These are phyloP conservation scores for Aythya baeri DNA, from an alignment of 2,113 vertebrate species.

Conservation along the genomic window DNA sequence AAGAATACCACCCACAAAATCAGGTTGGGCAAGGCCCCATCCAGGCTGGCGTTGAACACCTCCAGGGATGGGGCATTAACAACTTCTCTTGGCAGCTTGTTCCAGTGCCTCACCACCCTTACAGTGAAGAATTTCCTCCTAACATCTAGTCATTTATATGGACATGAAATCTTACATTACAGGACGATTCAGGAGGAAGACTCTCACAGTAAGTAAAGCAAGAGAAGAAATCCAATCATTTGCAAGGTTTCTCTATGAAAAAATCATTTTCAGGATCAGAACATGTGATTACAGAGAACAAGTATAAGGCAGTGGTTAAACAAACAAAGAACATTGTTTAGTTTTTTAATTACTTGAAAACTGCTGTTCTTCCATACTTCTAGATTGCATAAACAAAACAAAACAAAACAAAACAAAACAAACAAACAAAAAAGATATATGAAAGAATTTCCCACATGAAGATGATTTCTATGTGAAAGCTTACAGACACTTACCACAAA, in stretches of 20 bases:
- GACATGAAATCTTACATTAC: not conserved
- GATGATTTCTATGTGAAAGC: not conserved
- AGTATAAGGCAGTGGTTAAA: not conserved
- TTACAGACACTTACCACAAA: not conserved
- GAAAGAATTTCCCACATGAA: not conserved
- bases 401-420: no score
- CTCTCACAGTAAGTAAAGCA: not conserved
- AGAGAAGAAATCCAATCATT: not conserved
- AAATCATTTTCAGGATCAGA: not conserved
- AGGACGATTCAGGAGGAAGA: not conserved
- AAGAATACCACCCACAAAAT: no score
- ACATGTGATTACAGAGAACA: not conserved
- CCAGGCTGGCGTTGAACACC: no score
- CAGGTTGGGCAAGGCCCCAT: no score
- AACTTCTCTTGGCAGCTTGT: no score
- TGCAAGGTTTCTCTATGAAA: not conserved
- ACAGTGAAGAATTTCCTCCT: no score
- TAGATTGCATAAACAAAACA: not conserved
- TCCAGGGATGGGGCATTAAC: no score
- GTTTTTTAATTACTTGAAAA: not conserved
- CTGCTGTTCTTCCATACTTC: not conserved
- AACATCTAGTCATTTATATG: no score
- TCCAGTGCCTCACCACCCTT: no score
- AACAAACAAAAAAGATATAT: no score
- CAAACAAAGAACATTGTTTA: not conserved